Evolutionary conservation across 2,797 vertebrate genomes (phyloP).

Genomic region (Vireo griseus): DNA sequence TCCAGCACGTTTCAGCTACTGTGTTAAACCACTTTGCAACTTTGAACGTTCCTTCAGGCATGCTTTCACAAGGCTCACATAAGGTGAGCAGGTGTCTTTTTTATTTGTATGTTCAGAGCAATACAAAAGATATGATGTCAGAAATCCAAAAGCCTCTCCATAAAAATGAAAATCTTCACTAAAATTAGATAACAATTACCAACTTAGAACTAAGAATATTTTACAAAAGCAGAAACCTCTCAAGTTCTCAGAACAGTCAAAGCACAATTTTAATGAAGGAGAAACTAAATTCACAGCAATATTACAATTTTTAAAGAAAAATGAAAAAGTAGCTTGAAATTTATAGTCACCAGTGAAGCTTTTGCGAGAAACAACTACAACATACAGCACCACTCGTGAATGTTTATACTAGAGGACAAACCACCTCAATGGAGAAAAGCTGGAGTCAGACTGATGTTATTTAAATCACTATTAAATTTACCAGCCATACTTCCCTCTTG

Average conservation of each 20-base stretch:
- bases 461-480: neutral
- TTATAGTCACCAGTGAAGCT: neutral
- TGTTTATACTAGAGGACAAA: neutral
- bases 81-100: neutral
- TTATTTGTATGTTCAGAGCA: neutral
- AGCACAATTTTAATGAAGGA: neutral
- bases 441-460: neutral
- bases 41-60: neutral
- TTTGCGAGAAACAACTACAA: neutral
- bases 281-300: neutral
- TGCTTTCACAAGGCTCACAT: neutral
- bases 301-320: neutral
- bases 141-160: neutral
- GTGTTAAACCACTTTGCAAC: neutral
- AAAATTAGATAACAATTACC: neutral
- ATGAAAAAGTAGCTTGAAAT: neutral
- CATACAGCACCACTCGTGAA: neutral
- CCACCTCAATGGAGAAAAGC: neutral
- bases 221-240: neutral
- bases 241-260: neutral
- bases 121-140: neutral
- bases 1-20: neutral
- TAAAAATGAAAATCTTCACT: neutral
- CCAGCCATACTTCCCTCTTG: neutral
- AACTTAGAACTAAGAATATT: neutral